Base-by-base conservation (phyloP, 1,140 invertebrate species). In the Scaptomyza hsui region DNA sequence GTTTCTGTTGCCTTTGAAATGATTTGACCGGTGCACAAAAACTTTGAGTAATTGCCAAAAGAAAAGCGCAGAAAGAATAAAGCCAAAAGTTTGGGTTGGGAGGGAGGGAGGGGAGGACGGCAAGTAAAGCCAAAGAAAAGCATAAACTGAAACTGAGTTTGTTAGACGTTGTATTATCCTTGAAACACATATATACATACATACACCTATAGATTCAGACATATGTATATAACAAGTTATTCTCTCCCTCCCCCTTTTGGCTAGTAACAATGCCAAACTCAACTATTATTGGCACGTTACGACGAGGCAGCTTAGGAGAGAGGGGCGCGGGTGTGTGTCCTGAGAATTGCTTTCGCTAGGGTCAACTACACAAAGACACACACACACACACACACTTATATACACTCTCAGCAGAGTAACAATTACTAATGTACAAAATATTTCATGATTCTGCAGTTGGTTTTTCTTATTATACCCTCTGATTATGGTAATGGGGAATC, bases 361-460 rank as follows among this genome's bases (percentile, higher is more conserved):
- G 64, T 68, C 64, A 68, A 56, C 61, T 63, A 9, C 32, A 60
- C 26, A 19, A 16, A 62, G 4, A 57, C 16, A 21, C 19, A 57
- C 15, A 56, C 24, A 72, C 37, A 52, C 21, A 48, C 18, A 59
- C 39, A 51, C 32, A 67, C 48, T 35, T 16, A 44, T 7, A 49
- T 45, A 65, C 16, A 18, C 53, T 44, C 39, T 41, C 52, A 39
- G 41, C 24, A 57, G 59, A 29, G 56, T 67, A 71, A 75, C 73
- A 79, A 85, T 85, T 79, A 73, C 62, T 86, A 85, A 85, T 80
- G 81, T 85, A 85, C 65, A 62, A 85, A 86, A 85, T 85, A 86
- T 86, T 85, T 85, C 81, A 80, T 85, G 81, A 80, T 85, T 85
- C 75, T 85, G 37, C 56, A 75, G 71, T 47, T 72, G 39, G 26